Conservation (phyloP, 2,113 vertebrate species). For the Salvelinus namaycush region DNA sequence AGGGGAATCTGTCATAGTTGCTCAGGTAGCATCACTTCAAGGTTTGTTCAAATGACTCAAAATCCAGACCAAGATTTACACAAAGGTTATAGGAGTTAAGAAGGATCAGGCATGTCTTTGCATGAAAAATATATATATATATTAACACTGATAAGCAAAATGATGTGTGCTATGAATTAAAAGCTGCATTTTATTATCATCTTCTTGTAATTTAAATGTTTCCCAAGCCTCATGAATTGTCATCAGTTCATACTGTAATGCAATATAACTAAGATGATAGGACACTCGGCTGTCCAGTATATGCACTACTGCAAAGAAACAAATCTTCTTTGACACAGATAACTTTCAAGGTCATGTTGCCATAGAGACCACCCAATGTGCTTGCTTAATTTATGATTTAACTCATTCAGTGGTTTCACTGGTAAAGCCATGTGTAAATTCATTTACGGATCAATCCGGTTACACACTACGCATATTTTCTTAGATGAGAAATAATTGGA, state of each 20-base stretch:
- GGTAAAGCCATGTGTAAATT: too few relatives aligned
- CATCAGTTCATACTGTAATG: not conserved
- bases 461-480: too few relatives aligned
- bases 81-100: not conserved
- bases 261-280: too few relatives aligned
- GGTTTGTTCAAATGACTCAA: not conserved
- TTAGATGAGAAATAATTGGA: too few relatives aligned
- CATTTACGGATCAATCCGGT: too few relatives aligned
- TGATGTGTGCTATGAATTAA: not conserved
- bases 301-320: too few relatives aligned
- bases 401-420: too few relatives aligned
- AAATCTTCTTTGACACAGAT: too few relatives aligned
- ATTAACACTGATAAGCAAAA: not conserved
- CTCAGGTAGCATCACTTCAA: not conserved
- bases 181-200: not conserved
- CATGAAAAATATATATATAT: not conserved
- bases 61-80: not conserved
- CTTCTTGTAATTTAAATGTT: not conserved
- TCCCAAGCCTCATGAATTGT: constrained; percentile 4
- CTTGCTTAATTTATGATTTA: too few relatives aligned
- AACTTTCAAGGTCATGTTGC: constrained; percentile 22
- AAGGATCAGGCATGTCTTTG: not conserved
- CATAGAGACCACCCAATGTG: constrained; percentile 18
- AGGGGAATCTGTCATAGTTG: not conserved
- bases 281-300: too few relatives aligned